Conservation (phyloP, 1,140 invertebrate genomes). For the Calliopsis andreniformis region DNA sequence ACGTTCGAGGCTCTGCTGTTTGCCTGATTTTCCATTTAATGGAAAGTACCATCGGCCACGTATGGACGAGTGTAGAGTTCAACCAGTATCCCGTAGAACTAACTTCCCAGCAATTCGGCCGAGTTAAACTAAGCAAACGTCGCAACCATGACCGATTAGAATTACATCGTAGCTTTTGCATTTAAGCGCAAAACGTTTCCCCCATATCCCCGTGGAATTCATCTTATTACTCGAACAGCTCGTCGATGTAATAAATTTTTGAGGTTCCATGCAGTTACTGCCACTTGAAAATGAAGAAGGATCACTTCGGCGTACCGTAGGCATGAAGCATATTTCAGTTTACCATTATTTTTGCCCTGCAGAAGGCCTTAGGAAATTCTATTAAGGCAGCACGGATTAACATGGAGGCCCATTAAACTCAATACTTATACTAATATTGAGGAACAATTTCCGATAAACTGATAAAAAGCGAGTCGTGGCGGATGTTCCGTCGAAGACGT, state of each 20-base stretch:
- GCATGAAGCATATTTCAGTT: too few relatives aligned
- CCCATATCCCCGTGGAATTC: too few relatives aligned
- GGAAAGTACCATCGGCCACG: background rate
- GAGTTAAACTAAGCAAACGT: conserved; percentile 23
- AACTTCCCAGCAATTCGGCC: conserved; percentile 21
- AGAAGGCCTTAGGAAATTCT: too few relatives aligned
- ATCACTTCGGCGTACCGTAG: too few relatives aligned
- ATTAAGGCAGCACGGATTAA: background rate
- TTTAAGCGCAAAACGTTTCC: background rate
- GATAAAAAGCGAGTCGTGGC: too few relatives aligned
- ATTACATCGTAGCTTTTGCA: background rate
- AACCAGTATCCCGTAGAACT: conserved; percentile 22
- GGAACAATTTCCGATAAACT: background rate
- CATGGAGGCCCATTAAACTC: background rate
- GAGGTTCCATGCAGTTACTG: too few relatives aligned
- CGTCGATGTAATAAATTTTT: too few relatives aligned
- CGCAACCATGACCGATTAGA: conserved; percentile 6
- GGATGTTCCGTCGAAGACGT: too few relatives aligned
- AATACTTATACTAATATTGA: background rate
- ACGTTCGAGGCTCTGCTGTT: background rate
- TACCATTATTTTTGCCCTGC: too few relatives aligned
- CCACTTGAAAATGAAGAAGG: too few relatives aligned
- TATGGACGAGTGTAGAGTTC: background rate
- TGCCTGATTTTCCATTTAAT: conserved; percentile 10
- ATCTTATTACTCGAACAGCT: too few relatives aligned